These are phyloP conservation scores for Drosophila meridionalis DNA, from an alignment of 2,888 invertebrate species.

Conservation along the genomic window DNA sequence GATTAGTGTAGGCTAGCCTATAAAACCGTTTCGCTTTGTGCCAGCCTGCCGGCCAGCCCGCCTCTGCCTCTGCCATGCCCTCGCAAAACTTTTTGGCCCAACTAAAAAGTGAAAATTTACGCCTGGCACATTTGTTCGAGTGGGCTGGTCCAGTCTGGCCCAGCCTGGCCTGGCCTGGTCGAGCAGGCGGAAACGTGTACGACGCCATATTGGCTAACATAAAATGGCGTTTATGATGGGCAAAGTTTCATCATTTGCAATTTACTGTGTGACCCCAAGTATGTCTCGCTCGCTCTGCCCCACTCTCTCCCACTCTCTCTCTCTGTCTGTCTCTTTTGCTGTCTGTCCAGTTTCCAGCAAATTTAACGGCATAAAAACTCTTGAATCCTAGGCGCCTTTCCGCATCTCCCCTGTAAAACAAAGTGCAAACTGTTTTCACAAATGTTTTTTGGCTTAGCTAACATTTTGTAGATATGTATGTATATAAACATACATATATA, in stretches of 20 bases:
- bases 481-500: neutral
- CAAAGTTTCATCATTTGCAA: conserved; percentile 76
- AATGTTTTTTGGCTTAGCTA: conserved; percentile 46
- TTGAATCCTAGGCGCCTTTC: conserved; percentile 11
- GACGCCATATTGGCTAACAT: conserved; percentile 75
- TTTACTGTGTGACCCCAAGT: conserved; percentile 57
- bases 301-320: neutral
- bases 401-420: conserved; percentile 4
- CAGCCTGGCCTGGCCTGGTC: neutral
- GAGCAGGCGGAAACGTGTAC: conserved; percentile 22
- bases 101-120: conserved; percentile 72
- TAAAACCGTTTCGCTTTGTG: conserved; percentile 15
- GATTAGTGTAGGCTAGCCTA: conserved; percentile 55
- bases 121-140: conserved; percentile 41
- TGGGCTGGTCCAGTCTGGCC: neutral
- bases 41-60: neutral
- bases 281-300: neutral
- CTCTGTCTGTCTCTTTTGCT: neutral
- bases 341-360: conserved; percentile 60
- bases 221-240: conserved; percentile 76
- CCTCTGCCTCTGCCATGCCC: neutral
- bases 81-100: conserved; percentile 40
- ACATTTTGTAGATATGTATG: conserved; percentile 13
- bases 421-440: conserved; percentile 60
- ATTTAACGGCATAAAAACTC: conserved; percentile 70